Conservation (phyloP, 2,797 vertebrate species). For the Anguilla obscura region DNA sequence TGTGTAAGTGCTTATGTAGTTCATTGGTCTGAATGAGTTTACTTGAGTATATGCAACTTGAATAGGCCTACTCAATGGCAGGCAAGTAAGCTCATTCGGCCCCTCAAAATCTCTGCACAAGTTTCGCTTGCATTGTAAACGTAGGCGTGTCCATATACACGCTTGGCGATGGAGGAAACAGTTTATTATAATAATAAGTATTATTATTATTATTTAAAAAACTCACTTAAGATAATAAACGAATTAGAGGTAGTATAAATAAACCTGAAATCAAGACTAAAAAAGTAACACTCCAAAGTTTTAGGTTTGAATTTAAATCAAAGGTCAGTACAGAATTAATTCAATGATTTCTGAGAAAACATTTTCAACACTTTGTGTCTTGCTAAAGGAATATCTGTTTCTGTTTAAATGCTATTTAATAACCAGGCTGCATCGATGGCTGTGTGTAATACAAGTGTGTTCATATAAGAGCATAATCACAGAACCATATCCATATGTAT, state of each 20-base stretch:
- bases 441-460: neutral
- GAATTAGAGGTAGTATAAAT: neutral
- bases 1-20: no score
- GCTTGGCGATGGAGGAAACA: neutral
- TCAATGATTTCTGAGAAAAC: neutral
- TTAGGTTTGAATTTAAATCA: neutral
- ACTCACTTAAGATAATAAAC: neutral
- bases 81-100: no score
- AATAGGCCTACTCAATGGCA: no score
- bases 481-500: neutral
- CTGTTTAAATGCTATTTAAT: neutral
- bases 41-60: no score
- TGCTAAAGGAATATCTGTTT: neutral
- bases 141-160: neutral
- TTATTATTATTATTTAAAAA: neutral
- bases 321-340: neutral
- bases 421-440: neutral
- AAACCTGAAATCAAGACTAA: neutral
- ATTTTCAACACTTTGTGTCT: neutral
- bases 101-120: neutral
- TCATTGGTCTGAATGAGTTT: no score
- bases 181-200: neutral
- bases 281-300: neutral
- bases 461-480: neutral
- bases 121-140: neutral